Base-by-base conservation (phyloP, 2,888 invertebrate species). In the Isoperla grammatica region DNA sequence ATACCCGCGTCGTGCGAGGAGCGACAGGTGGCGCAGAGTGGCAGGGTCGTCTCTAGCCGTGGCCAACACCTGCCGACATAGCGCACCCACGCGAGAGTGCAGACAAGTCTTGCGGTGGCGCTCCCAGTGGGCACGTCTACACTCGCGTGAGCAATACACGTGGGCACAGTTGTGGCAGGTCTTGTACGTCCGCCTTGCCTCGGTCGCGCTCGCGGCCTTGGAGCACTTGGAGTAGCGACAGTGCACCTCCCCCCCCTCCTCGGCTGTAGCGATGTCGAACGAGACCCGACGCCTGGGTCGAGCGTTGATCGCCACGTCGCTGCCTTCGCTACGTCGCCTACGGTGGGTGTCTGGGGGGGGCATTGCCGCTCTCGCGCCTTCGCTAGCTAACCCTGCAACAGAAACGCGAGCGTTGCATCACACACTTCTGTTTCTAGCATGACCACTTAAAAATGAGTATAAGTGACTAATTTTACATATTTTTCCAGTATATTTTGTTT, bases 151-250 rank as follows among this genome's bases (percentile, higher is more conserved):
- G 77, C 97, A 97, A 76, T 97, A 97, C 70, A 90, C 85, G 71
- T 94, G 92, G 67, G 90, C 88, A 78, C 97, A 97, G 74, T 96
- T 95, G 78, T 95, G 95, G 75, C 94, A 95, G 68, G 89, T 90
- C 74, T 95, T 95, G 79, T 87, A 96, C 68, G 83, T 82, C 67
- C 84, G 81, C 67, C 89, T 86, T 62, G 95, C 95, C 67, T 91
- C 88, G 61, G 82, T 78, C 59, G 88, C 74, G 2, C 82, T 83
- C 50, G 88, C 81, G 60, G 85, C 82, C 60, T 87, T 84, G 67
- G 81, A 80, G 76, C 94, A 93, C 73, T 89, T 88, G 66, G 88
- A 86, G 76, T 88, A 89, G 66, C 90, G 85, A 74, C 92, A 92
- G 67, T 82, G 81, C 69, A 82, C 72, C 48, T 79, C 76, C 49